Evolutionary conservation across 2,888 invertebrate genomes (phyloP), one percentile per base, ranked within the genome.

Genomic region (Carabus problematicus): DNA sequence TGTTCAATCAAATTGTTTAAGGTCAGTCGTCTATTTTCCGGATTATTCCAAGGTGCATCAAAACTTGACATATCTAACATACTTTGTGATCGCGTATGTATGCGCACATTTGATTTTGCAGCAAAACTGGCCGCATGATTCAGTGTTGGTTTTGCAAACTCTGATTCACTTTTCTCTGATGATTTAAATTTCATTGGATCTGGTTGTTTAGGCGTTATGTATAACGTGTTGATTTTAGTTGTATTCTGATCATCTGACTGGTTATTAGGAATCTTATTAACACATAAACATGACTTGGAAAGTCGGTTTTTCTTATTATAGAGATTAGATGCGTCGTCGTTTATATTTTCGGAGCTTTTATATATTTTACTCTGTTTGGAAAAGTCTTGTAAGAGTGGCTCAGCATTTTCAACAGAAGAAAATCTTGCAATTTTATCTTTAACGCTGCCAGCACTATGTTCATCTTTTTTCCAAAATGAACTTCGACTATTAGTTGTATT

Each of bases 351-450:
- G 3, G 71, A 68, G 63, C 71, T 70, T 70, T 72, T 72, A 59
- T 66, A 72, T 43, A 68, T 63, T 64, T 71, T 71, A 39, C 63
- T 71, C 14, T 63, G 16, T 45, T 54, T 64, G 52, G 29, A 54
- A 54, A 52, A 54, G 40, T 49, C 63, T 54, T 66, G 64, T 73
- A 43, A 29, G n/a, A 62, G 16, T n/a, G 70, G 62, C 29, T 70
- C 60, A 76, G 81, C 83, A 77, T 84, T 83, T 72, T 83, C 56
- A 71, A 84, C 84, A 74, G 84, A 87, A 54, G 93, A 92, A 81
- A 94, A 94, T 91, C 93, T 92, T 70, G 93, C 93, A 75, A 94
- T 94, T 83, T 93, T 93, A 78, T 93, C 93, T 76, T 90, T 88
- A 66, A 94, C 93, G 76, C 92, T 93, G 73, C 88, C 89, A 81